Evolutionary conservation across 2,888 invertebrate genomes (phyloP), one percentile per base, ranked within the genome.

Genomic region (Trachelus iudaicus): DNA sequence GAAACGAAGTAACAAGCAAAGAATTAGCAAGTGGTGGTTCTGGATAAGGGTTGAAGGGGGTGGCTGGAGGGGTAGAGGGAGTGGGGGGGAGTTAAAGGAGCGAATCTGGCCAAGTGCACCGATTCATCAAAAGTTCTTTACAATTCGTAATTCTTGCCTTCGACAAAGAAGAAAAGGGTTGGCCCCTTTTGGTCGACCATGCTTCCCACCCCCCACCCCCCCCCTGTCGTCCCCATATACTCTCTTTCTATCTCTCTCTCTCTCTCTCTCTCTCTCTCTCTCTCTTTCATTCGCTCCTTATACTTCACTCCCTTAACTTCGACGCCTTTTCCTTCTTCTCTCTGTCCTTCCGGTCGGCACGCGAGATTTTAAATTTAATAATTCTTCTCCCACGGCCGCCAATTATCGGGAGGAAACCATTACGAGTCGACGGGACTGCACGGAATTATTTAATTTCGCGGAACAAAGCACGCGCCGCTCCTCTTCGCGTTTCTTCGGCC

Each of bases 361-460:
- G 84, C 86, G 77, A 85, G 83, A 86, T 85, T 85, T 86, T 82
- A 81, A 85, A 87, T 87, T 85, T 86, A 85, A 86, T 86, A 86
- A 87, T 84, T 86, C 34, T 73, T 75, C 77, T 34, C 23, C 77
- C 69, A 73, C 73, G 80, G 76, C 34, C 80, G 74, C 82, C 80
- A 81, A 79, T 83, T 81, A 80, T 81, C 80, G 69, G 77, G 75
- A 77, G 33, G 73, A 75, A 77, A 73, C 76, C 73, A 77, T 78
- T 82, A 77, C 31, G 69, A 74, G 74, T 74, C 77, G 73, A 75
- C 75, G 80, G 78, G 82, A 80, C 34, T 34, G 74, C 37, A 74
- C 74, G 74, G 74, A 82, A 82, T 82, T 80, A 80, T 84, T 84
- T 81, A 80, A 81, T 83, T 83, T 82, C 76, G 30, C 34, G 37